phyloP scores from a whole-genome alignment of 1,140 invertebrate genomes.

The Hestina assimilis region DNA sequence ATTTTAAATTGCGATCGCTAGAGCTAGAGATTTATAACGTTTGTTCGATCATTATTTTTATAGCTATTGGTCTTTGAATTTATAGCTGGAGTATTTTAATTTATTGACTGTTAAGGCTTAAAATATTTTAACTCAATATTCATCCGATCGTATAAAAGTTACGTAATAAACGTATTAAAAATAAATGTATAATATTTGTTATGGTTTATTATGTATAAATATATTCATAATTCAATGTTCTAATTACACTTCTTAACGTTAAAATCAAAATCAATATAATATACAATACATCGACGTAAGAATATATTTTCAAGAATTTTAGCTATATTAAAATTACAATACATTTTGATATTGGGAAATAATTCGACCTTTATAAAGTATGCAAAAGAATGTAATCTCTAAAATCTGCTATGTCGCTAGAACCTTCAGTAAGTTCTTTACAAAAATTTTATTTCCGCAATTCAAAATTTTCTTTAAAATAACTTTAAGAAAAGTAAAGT shows the following conservation, averaged over 20 bases:
- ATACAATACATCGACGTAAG: slow-evolving; percentile 2
- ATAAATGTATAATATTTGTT: too few relatives aligned
- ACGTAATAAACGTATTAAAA: neutral
- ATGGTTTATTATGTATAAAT: too few relatives aligned
- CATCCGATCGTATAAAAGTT: slow-evolving; percentile 1
- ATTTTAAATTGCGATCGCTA: slow-evolving; percentile 30
- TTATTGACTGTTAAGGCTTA: slow-evolving; percentile 32
- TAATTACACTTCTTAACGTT: slow-evolving; percentile 24
- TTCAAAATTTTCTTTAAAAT: neutral
- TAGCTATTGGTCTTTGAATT: slow-evolving; percentile 37
- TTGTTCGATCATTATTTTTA: slow-evolving; percentile 37
- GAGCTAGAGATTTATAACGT: slow-evolving; percentile 35
- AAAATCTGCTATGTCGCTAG: too few relatives aligned
- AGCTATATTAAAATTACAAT: neutral
- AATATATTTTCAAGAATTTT: neutral
- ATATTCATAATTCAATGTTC: too few relatives aligned
- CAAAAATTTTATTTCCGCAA: neutral
- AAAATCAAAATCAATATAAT: slow-evolving; percentile 34
- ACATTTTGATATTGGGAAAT: too few relatives aligned
- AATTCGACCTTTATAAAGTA: too few relatives aligned
- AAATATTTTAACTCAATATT: slow-evolving; percentile 27
- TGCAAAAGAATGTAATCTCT: too few relatives aligned
- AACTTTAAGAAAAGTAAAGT: too few relatives aligned
- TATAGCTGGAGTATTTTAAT: slow-evolving; percentile 30
- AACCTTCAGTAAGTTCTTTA: too few relatives aligned